phyloP scores from a whole-genome alignment of 2,888 invertebrate genomes.

The Stenurella melanura region DNA sequence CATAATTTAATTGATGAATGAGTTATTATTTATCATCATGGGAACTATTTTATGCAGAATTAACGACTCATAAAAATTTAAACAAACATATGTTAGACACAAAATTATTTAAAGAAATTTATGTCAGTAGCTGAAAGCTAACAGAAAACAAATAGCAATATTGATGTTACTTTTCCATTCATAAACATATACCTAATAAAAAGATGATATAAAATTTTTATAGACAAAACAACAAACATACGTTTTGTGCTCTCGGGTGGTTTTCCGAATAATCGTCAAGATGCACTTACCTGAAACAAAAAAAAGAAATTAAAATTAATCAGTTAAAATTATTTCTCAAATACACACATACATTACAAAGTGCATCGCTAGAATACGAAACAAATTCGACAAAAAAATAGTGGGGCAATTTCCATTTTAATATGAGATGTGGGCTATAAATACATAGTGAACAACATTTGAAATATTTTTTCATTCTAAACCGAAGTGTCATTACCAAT shows the following conservation, averaged over 20 bases:
- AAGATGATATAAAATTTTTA: not conserved
- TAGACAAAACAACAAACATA: not conserved
- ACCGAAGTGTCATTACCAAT: too few species aligned
- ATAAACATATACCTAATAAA: not conserved
- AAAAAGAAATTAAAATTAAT: not conserved
- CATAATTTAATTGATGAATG: not conserved
- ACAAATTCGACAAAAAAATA: too few species aligned
- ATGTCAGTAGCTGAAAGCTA: not conserved
- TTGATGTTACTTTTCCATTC: constrained; percentile 5
- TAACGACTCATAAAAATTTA: constrained; percentile 22
- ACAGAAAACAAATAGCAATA: not conserved
- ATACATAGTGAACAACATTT: too few species aligned
- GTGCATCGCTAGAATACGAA: too few species aligned
- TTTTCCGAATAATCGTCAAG: not conserved
- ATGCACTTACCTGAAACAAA: constrained; percentile 14
- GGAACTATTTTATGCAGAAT: not conserved
- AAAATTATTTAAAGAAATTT: constrained; percentile 11
- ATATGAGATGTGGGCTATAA: too few species aligned
- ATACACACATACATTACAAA: too few species aligned
- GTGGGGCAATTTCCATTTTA: too few species aligned
- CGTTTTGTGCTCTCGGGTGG: not conserved
- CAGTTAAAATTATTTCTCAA: too few species aligned
- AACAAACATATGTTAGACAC: constrained; percentile 9
- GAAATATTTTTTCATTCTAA: too few species aligned
- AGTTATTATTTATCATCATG: not conserved